Conservation (phyloP, 2,113 vertebrate species). For the Hyaena hyaena region DNA sequence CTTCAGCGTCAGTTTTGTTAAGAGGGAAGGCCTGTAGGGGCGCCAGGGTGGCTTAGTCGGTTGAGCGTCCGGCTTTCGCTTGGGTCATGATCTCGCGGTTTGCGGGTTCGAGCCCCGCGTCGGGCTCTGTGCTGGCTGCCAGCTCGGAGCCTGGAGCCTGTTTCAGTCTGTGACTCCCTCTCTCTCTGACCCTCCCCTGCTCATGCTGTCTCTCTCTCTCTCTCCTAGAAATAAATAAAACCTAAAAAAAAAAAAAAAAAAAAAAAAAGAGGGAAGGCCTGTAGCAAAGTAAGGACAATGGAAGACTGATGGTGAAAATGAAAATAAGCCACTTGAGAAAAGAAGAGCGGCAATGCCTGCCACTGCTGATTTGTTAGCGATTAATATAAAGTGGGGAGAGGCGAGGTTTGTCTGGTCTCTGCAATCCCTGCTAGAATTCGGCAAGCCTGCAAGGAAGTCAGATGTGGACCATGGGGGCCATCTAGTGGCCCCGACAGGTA, state of each 20-base stretch:
- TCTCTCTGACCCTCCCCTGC: too few relatives aligned
- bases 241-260: too few relatives aligned
- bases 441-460: background rate
- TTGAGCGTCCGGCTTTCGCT: too few relatives aligned
- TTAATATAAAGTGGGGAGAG: background rate
- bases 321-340: background rate
- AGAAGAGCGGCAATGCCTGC: background rate
- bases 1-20: background rate
- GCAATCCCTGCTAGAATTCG: accelerated
- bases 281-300: background rate
- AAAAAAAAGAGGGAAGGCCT: background rate
- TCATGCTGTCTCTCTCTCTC: too few relatives aligned
- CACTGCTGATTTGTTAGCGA: background rate
- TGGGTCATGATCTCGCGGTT: too few relatives aligned
- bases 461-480: background rate
- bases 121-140: too few relatives aligned
- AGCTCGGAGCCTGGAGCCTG: too few relatives aligned
- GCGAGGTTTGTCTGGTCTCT: background rate
- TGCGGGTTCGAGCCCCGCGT: too few relatives aligned
- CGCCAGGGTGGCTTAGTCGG: too few relatives aligned
- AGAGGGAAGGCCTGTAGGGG: background rate
- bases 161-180: too few relatives aligned
- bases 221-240: too few relatives aligned
- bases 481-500: background rate
- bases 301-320: background rate